These are phyloP conservation scores for Onychostruthus taczanowskii DNA, from an alignment of 2,113 vertebrate species.

Conservation along the genomic window DNA sequence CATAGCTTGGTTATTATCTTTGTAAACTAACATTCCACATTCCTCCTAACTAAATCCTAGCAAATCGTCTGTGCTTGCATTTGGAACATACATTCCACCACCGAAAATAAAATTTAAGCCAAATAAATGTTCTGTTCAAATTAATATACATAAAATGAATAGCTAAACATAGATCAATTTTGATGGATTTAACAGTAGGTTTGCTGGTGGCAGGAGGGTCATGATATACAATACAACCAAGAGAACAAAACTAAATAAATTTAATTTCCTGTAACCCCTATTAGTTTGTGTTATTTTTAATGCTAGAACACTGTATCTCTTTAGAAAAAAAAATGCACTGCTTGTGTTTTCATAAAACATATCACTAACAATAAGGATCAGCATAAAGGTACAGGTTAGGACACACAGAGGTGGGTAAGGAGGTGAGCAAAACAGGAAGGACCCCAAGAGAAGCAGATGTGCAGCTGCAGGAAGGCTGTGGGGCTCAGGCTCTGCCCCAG, in stretches of 20 bases:
- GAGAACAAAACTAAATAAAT: constrained; percentile 40
- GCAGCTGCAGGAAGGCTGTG: neutral
- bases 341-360: neutral
- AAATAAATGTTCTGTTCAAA: constrained; percentile 75
- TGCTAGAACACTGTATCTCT: neutral
- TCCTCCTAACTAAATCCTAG: constrained; percentile 73
- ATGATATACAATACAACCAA: neutral
- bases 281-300: constrained; percentile 5
- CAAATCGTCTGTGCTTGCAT: constrained; percentile 63
- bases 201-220: constrained; percentile 49
- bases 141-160: constrained; percentile 74
- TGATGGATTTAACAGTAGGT: constrained; percentile 64
- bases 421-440: neutral
- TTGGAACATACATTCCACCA: constrained; percentile 67
- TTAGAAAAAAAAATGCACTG: neutral
- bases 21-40: constrained; percentile 76
- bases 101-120: constrained; percentile 74
- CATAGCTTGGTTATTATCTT: constrained; percentile 79
- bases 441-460: neutral
- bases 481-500: neutral
- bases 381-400: neutral
- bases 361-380: neutral
- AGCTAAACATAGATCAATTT: constrained; percentile 67
- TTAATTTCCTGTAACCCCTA: constrained; percentile 38
- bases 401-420: too few species aligned